These are phyloP conservation scores for Lipophrys pholis DNA, from an alignment of 2,113 vertebrate genomes.

Conservation along the genomic window DNA sequence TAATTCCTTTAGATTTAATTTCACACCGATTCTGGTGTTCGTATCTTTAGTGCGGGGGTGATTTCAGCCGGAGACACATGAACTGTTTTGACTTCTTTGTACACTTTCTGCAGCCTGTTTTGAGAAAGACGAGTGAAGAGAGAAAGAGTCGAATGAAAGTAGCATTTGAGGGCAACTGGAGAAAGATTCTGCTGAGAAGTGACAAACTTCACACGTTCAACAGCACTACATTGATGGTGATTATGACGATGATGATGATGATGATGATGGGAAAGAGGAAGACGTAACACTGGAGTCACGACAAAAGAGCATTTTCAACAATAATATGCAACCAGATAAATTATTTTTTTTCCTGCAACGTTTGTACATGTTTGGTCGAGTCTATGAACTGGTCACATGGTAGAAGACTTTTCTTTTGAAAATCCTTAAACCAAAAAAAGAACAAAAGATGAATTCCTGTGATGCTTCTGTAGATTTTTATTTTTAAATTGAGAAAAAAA, in stretches of 20 bases:
- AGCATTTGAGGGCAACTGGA: too few species aligned
- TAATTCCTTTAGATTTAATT: too few species aligned
- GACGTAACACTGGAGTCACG: conserved; percentile 61
- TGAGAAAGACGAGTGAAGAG: too few species aligned
- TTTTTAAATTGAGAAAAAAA: conserved; percentile 41
- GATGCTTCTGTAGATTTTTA: conserved; percentile 1
- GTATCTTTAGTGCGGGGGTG: too few species aligned
- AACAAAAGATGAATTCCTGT: too few species aligned
- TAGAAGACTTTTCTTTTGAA: conserved; percentile 2
- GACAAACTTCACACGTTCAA: neutral
- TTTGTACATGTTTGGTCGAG: conserved; percentile 56
- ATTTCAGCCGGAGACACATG: too few species aligned
- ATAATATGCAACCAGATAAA: conserved; percentile 59
- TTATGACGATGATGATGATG: conserved; percentile 5
- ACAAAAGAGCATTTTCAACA: neutral
- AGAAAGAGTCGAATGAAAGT: too few species aligned
- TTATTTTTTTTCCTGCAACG: conserved; percentile 50
- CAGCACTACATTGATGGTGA: conserved; percentile 11
- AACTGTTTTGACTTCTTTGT: too few species aligned
- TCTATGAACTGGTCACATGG: conserved; percentile 20
- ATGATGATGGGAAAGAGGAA: conserved; percentile 3
- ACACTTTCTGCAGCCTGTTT: too few species aligned
- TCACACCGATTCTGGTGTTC: too few species aligned
- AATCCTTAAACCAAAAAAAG: neutral
- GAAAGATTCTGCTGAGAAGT: too few species aligned